phyloP scores from a whole-genome alignment of 2,888 invertebrate genomes.

The Lepidocyrtoides sp. region DNA sequence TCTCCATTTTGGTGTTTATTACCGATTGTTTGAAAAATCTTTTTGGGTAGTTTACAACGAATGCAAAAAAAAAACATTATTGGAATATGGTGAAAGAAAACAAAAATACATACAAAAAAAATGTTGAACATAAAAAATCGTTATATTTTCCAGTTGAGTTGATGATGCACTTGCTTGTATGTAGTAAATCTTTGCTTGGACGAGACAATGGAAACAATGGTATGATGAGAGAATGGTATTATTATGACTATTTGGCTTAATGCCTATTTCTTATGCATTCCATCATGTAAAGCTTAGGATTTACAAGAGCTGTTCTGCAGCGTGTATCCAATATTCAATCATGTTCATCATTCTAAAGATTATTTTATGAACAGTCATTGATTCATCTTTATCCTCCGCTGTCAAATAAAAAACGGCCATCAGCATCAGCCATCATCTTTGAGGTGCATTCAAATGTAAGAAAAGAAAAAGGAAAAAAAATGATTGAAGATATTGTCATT shows the following conservation, averaged over 20 bases:
- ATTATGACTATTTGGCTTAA: background rate
- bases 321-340: slow-evolving; percentile 21
- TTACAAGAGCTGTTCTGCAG: background rate
- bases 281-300: background rate
- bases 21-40: slow-evolving; percentile 41
- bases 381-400: slow-evolving; percentile 55
- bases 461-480: slow-evolving; percentile 65
- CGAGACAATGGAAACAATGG: background rate
- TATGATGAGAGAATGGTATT: background rate
- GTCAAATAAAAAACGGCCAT: slow-evolving; percentile 71
- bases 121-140: no score
- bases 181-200: no score
- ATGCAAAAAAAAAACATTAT: no score
- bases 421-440: background rate
- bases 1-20: slow-evolving; percentile 49
- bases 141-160: no score
- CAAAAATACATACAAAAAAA: no score
- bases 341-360: slow-evolving; percentile 28
- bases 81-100: no score
- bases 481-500: slow-evolving; percentile 85
- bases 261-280: background rate
- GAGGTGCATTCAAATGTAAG: slow-evolving; percentile 52
- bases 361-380: slow-evolving; percentile 70
- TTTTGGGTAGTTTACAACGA: no score
- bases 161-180: no score